Base-by-base conservation (phyloP, 2,113 vertebrate species). In the Lethenteron camtschaticum region DNA sequence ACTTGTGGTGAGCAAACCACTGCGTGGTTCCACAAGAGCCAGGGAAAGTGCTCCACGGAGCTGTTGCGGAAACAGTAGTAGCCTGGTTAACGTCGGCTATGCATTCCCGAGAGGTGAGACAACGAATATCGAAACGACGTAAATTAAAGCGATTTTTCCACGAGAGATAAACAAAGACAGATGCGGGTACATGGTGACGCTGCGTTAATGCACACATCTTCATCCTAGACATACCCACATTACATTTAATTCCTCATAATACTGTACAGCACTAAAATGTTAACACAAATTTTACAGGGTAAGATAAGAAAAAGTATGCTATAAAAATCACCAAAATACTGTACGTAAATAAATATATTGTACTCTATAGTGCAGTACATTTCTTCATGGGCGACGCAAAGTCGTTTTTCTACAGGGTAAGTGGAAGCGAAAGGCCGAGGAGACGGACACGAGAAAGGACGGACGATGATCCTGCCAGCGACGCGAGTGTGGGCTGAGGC, bases 281-380 rank as follows among this genome's bases (percentile, higher is more conserved):
- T 41, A 41, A 41, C 41, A 41, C 41, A 41, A 41, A 41, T 7
- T 41, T 24, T 24, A 24, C 24, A 24, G 24, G 24, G 24, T 24
- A 24, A 24, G 41, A 41, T 41, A 41, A 41, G 41, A 41, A 3
- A 63, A 4, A 63, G 59, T 18, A 63, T 18, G 59, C 59, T 63
- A 13, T 4, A 63, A 63, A 8, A 63, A 63, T 14, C 13, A 8
- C 16, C 16, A 8, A 63, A 63, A 63, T 63, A 63, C 59, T 63
- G 13, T 63, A 63, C 59, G 59, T 63, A 63, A 63, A 8, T 63
- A 63, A 63, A 63, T 63, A 63, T 63, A 63, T 63, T 63, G 59
- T 8, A 63, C 16, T 63, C 59, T 63, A 13, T 18, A 13, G 16
- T 63, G 8, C 8, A 63, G 59, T 63, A 63, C 59, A 63, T 63